These are phyloP conservation scores for Peromyscus attwateri DNA, from an alignment of 2,797 vertebrate genomes.

Conservation along the genomic window DNA sequence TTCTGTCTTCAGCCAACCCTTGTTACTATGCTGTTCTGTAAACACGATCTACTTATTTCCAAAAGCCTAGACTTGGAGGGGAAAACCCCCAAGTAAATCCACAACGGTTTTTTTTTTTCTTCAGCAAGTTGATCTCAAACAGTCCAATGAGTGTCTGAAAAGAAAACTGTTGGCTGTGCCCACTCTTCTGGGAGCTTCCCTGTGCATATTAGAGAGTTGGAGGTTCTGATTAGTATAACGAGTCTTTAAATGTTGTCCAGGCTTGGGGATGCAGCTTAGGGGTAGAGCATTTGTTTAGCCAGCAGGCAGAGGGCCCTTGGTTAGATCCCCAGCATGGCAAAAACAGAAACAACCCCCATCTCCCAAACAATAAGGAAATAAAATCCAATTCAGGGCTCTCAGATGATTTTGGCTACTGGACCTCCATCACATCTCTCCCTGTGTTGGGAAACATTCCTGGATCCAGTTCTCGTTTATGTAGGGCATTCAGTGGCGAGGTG, in stretches of 20 bases:
- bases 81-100: neutral
- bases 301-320: neutral
- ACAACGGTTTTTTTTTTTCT: neutral
- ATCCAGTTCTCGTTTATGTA: neutral
- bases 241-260: neutral
- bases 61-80: neutral
- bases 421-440: neutral
- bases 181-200: neutral
- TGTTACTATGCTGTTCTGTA: neutral
- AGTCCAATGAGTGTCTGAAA: neutral
- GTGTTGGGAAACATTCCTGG: neutral
- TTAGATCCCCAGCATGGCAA: neutral
- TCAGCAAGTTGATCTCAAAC: neutral
- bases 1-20: neutral
- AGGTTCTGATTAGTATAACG: neutral
- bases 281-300: neutral
- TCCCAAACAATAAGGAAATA: neutral
- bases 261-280: neutral
- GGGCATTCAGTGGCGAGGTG: neutral
- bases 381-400: neutral
- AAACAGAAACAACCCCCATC: neutral
- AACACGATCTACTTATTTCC: neutral
- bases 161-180: neutral
- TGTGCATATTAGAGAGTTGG: neutral
- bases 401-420: neutral